Conservation (phyloP, 1,140 invertebrate species). For the Apocrypta bakeri region DNA sequence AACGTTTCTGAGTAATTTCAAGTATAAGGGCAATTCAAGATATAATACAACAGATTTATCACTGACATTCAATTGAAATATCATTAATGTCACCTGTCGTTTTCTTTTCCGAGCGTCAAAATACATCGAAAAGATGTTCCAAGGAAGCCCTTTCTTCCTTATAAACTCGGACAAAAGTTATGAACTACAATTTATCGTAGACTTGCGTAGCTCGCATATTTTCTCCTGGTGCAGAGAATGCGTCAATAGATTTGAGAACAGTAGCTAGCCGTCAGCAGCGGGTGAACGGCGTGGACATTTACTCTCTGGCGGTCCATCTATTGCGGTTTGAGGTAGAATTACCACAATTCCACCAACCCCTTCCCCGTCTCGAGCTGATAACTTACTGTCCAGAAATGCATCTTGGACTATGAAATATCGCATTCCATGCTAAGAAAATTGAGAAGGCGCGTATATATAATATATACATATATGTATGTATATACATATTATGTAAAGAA, state of each 20-base stretch:
- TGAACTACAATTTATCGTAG: neutral
- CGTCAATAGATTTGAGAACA: conserved; percentile 9
- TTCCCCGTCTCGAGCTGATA: neutral
- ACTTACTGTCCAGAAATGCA: neutral
- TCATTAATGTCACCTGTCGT: too few relatives aligned
- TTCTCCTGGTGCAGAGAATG: neutral
- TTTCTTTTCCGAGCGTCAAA: too few relatives aligned
- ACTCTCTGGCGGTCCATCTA: neutral
- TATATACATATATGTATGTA: too few relatives aligned
- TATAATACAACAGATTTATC: too few relatives aligned
- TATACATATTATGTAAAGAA: too few relatives aligned
- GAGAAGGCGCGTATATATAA: too few relatives aligned
- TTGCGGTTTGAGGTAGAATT: conserved; percentile 28
- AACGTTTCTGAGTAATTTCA: too few relatives aligned
- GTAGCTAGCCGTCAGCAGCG: neutral
- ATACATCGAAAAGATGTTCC: too few relatives aligned
- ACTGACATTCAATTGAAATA: too few relatives aligned
- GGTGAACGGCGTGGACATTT: neutral
- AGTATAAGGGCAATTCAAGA: too few relatives aligned
- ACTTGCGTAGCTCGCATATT: neutral
- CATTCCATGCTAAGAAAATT: too few relatives aligned
- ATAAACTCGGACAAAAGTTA: neutral
- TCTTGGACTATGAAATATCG: neutral
- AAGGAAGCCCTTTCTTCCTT: neutral
- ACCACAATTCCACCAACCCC: neutral